Evolutionary conservation across 2,888 invertebrate species (phyloP).

Genomic region (Tyria jacobaeae): DNA sequence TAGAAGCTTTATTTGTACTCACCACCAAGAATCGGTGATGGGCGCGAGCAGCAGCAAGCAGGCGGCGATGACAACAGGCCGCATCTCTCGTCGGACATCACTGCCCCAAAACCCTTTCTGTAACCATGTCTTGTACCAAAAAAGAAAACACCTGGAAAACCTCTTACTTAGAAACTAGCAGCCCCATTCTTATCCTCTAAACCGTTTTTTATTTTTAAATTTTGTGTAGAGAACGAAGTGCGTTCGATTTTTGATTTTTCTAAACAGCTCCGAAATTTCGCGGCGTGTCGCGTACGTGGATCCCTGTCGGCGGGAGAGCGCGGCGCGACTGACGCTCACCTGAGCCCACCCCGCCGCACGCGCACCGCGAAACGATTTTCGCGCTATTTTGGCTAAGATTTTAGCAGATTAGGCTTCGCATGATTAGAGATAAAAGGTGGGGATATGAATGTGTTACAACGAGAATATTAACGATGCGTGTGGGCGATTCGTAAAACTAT

Average conservation of each 20-base stretch:
- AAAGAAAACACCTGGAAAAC: slow-evolving; percentile 53
- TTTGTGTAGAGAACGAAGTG: slow-evolving; percentile 48
- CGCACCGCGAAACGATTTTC: slow-evolving; percentile 83
- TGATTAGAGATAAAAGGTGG: slow-evolving; percentile 77
- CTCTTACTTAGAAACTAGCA: slow-evolving; percentile 43
- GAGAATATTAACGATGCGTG: slow-evolving; percentile 62
- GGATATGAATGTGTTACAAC: slow-evolving; percentile 61
- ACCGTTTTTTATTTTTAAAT: slow-evolving; percentile 44
- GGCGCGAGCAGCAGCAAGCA: slow-evolving; percentile 95
- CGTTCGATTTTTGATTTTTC: slow-evolving; percentile 71
- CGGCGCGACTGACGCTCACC: slow-evolving; percentile 82
- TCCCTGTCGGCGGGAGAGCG: slow-evolving; percentile 83
- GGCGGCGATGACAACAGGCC: slow-evolving; percentile 93
- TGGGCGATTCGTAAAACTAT: slow-evolving; percentile 76
- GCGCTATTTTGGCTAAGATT: slow-evolving; percentile 86
- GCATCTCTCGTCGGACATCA: slow-evolving; percentile 87
- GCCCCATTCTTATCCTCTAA: slow-evolving; percentile 48
- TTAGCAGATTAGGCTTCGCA: slow-evolving; percentile 83
- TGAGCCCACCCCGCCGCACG: slow-evolving; percentile 76
- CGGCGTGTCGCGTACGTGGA: slow-evolving; percentile 77
- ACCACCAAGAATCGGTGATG: slow-evolving; percentile 96
- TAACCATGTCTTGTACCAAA: slow-evolving; percentile 55
- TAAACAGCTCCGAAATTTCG: slow-evolving; percentile 75
- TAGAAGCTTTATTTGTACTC: slow-evolving; percentile 78
- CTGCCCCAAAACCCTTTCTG: slow-evolving; percentile 70